A percentile compares a stretch with the other conserved stretches of the same genome.
Conservation (phyloP, 1,140 invertebrate genomes). For the Neodiprion fabricii region DNA sequence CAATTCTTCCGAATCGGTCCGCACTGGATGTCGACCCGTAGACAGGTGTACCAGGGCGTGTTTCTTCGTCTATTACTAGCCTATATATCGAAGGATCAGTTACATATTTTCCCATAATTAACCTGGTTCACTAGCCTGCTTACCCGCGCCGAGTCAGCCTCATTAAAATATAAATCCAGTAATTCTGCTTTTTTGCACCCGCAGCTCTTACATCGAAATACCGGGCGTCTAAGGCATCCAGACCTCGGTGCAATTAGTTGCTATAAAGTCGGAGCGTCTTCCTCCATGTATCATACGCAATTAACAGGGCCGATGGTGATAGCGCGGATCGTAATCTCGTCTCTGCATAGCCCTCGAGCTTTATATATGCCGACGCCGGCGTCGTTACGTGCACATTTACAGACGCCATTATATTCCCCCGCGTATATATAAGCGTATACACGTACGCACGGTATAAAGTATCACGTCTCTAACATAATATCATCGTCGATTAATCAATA, state of each 20-base stretch:
- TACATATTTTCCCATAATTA: neutral
- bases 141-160: neutral
- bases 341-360: neutral
- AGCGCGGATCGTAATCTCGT: slow-evolving; percentile 4
- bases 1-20: no score
- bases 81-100: no score
- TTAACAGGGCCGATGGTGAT: slow-evolving; percentile 4
- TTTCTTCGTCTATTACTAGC: no score
- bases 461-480: neutral
- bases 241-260: neutral
- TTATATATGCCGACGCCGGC: neutral
- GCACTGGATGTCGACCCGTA: no score
- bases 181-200: neutral
- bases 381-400: neutral
- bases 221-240: neutral
- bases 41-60: no score
- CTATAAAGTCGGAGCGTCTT: slow-evolving; percentile 1
- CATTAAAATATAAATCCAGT: neutral
- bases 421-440: no score
- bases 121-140: slow-evolving; percentile 4
- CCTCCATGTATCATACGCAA: slow-evolving; percentile 1
- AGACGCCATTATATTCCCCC: no score
- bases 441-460: no score
- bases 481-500: neutral
- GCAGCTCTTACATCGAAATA: no score